Evolutionary conservation across 2,888 invertebrate genomes (phyloP).

Genomic region (Calliopum simillimum): DNA sequence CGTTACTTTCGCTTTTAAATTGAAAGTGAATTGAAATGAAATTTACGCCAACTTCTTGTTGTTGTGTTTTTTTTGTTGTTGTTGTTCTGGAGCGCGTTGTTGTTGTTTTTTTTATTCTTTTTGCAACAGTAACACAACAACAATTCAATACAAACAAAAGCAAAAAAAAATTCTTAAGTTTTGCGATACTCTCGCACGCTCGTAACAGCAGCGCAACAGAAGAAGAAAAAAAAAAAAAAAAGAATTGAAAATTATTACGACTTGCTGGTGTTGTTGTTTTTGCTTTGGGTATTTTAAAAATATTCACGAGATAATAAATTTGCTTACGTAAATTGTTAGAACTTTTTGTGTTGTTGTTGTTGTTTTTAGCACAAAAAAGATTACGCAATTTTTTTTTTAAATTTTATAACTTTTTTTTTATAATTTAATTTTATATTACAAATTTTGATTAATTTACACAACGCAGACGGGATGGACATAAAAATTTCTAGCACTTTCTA

Average conservation of each 20-base stretch:
- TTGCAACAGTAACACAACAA: conserved; percentile 15
- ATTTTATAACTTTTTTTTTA: not conserved
- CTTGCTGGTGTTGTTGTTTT: not conserved
- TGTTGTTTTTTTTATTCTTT: conserved; percentile 19
- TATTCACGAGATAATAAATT: conserved; percentile 29
- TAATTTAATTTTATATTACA: too few species aligned
- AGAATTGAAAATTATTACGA: conserved; percentile 49
- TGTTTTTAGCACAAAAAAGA: conserved; percentile 15
- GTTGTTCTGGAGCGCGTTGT: not conserved
- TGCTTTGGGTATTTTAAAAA: conserved; percentile 10
- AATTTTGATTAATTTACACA: conserved; percentile 15
- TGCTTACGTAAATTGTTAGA: conserved; percentile 57
- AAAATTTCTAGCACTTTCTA: too few species aligned
- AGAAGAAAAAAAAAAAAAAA: conserved; percentile 49
- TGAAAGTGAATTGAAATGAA: conserved; percentile 37
- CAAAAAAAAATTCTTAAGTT: not conserved
- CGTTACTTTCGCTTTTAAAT: conserved; percentile 40
- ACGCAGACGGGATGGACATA: not conserved
- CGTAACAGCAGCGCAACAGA: not conserved
- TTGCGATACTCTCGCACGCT: not conserved
- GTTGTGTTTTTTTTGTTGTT: not conserved
- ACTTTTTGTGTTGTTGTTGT: conserved; percentile 15
- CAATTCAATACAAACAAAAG: conserved; percentile 2
- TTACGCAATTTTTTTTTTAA: conserved; percentile 6
- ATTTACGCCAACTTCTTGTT: conserved; percentile 2